Base-by-base conservation (phyloP, 1,140 invertebrate species). In the Drosophila pectinifera region DNA sequence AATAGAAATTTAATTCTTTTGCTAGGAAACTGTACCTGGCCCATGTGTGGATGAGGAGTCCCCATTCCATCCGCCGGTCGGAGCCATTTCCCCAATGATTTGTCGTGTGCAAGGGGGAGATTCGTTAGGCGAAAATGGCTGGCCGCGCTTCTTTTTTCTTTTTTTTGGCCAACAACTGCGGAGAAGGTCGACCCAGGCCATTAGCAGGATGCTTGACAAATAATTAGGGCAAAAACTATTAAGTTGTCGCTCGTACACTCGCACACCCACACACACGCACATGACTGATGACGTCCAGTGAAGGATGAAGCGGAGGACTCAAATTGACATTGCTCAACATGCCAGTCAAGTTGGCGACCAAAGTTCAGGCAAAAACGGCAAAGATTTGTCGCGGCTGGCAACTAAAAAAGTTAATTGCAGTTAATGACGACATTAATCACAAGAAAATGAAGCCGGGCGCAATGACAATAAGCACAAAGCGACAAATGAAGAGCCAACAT, bases 371-470 rank as follows among this genome's bases (percentile, higher is more conserved):
- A 88, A 88, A 88, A 86, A 89, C 76, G 69, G 72, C 55, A 64
- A 89, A 89, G 83, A 89, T 88, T 88, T 88, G 84, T 80, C 85
- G 81, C 86, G 80, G 73, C 61, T 42, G 57, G 68, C 69, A 72
- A 79, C 55, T 80, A 65, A 77, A 77, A 88, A 91, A 90, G 88
- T 91, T 90, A 90, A 90, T 90, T 90, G 88, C 88, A 90, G 88
- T 90, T 90, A 90, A 90, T 90, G 88, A 90, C 88, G 80, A 90
- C 88, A 90, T 90, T 90, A 90, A 90, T 90, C 88, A 90, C 88
- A 91, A 84, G 88, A 90, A 90, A 90, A 90, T 90, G 80, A 90
- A 90, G 88, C 78, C 83, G 72, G 49, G 73, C 80, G 77, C 77
- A 80, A 58, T 84, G 84, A 90, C 84, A 89, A 90, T 89, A 84